Percentiles rank a stretch among this genome's conserved stretches.
phyloP scores from a whole-genome alignment of 2,888 invertebrate genomes.

The Leptinotarsa rubiginosa region DNA sequence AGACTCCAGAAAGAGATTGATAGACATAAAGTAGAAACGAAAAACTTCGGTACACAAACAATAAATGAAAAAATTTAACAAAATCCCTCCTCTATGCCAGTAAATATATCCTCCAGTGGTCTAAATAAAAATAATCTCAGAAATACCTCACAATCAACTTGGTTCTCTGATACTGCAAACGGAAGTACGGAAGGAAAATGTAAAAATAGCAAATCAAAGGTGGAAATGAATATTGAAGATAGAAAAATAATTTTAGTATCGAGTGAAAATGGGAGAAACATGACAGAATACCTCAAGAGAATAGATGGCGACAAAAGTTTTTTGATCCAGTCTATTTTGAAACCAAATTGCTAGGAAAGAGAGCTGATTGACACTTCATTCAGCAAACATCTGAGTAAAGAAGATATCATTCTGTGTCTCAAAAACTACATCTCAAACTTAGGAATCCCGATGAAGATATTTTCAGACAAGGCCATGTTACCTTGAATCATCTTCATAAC shows the following conservation, averaged over 20 bases:
- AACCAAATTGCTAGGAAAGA: conserved; percentile 9
- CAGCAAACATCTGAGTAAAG: neutral
- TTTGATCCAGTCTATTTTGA: conserved; percentile 14
- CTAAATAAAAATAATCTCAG: conserved; percentile 1
- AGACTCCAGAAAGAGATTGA: conserved; percentile 15
- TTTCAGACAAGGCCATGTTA: conserved; percentile 7
- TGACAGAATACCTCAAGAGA: conserved; percentile 18
- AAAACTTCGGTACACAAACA: conserved; percentile 24
- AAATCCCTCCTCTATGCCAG: neutral
- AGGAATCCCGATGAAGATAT: conserved; percentile 1
- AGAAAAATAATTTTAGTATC: conserved; percentile 15
- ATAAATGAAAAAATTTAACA: conserved; percentile 17
- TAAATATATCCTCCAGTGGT: conserved; percentile 1
- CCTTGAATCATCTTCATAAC: conserved; percentile 18
- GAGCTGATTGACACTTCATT: conserved; percentile 8
- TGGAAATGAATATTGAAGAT: neutral
- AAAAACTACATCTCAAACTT: conserved; percentile 13
- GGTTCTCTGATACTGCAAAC: conserved; percentile 5
- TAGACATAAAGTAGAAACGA: too few species aligned
- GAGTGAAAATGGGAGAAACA: conserved; percentile 20
- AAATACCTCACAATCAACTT: conserved; percentile 14
- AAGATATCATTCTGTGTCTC: conserved; percentile 12
- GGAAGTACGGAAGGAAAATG: neutral
- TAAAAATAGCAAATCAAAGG: neutral
- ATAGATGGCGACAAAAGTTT: neutral